Evolutionary conservation across 2,888 invertebrate genomes (phyloP), one percentile per base, ranked within the genome.

Genomic region (Cyaniris semiargus): DNA sequence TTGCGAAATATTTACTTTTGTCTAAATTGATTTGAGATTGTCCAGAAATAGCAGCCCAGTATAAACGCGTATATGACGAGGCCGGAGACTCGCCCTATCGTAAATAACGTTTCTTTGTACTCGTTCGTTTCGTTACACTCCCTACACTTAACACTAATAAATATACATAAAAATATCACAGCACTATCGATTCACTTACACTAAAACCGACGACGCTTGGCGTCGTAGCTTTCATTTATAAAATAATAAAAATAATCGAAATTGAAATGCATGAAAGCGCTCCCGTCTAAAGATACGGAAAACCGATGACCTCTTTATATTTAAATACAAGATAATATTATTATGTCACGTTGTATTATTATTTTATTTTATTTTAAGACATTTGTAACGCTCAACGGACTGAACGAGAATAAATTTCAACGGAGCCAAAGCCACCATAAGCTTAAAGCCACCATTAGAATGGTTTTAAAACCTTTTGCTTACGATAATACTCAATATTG

Each of bases 111-210:
- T 84, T 84, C 83, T 90, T 90, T 92, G 92, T 93, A 93, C 92
- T 91, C 89, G 88, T 86, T 90, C 74, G 74, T 88, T 87, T 84
- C 88, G 84, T 89, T 89, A 89, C 88, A 84, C 88, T 86, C 87
- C 84, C 86, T 88, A 88, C 84, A 79, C 91, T 91, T 91, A 92
- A 83, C 84, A 85, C 89, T 92, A 92, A 53, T 74, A 74, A 89
- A 91, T 92, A 91, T 93, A 93, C 91, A 93, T 92, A 91, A 93
- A 92, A 93, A 94, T 94, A 94, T 94, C 93, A 94, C 93, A 94
- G 93, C 93, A 93, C 93, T 90, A 93, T 93, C 93, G 93, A 93
- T 94, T 92, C 92, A 87, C 93, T 93, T 93, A 93, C 89, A 84
- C 93, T 93, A 93, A 87, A 86, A 86, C 83, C 88, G 53, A 82